phyloP scores from a whole-genome alignment of 2,797 vertebrate species.

The Lepus oiostolus region DNA sequence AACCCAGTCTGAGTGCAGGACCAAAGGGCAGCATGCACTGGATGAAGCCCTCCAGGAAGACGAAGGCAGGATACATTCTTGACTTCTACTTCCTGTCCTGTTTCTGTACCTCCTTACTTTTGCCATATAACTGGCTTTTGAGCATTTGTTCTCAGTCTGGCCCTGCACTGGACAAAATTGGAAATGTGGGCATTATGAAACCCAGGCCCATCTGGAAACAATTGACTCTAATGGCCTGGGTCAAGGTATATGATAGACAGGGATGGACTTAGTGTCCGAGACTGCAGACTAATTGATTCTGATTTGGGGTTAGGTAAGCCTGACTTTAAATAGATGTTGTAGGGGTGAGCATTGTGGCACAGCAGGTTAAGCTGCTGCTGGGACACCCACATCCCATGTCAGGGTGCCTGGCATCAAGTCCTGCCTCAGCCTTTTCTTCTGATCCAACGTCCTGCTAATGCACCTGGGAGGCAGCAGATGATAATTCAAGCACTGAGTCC shows the following conservation, averaged over 20 bases:
- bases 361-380: too few species aligned
- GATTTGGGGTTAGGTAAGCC: slow-evolving; percentile 32
- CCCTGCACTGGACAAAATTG: neutral
- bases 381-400: too few species aligned
- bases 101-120: slow-evolving; percentile 53
- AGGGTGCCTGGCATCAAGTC: too few species aligned
- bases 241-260: slow-evolving; percentile 16
- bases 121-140: neutral
- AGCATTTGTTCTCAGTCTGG: slow-evolving; percentile 16
- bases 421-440: too few species aligned
- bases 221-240: neutral
- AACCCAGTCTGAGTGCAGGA: neutral
- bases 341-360: too few species aligned
- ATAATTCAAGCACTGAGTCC: too few species aligned
- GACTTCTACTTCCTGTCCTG: slow-evolving; percentile 3
- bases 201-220: neutral
- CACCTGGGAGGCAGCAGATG: too few species aligned
- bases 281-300: neutral
- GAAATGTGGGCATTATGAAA: slow-evolving; percentile 28
- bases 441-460: too few species aligned
- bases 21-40: neutral
- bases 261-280: slow-evolving; percentile 14
- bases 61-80: slow-evolving; percentile 38
- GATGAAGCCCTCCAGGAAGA: neutral
- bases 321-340: slow-evolving; percentile 9